Conservation (phyloP, 2,888 invertebrate genomes). For the Limnephilus lunatus region DNA sequence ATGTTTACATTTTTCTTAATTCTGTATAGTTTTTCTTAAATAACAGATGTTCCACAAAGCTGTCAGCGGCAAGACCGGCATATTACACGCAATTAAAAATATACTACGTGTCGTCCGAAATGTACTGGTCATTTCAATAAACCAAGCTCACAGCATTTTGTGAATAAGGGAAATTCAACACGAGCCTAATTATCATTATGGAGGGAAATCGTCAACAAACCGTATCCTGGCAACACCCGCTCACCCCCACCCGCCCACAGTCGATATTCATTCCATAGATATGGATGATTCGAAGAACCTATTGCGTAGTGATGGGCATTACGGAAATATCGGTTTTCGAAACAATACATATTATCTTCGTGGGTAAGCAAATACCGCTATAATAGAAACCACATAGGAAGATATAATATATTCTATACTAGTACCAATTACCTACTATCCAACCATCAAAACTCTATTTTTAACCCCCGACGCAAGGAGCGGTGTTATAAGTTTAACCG, state of each 20-base stretch:
- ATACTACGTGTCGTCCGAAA: neutral
- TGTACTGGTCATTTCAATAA: neutral
- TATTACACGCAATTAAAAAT: neutral
- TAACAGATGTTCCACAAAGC: too few relatives aligned
- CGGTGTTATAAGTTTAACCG: too few relatives aligned
- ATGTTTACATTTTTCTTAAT: too few relatives aligned
- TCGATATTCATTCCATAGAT: conserved; percentile 48
- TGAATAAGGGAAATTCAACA: conserved; percentile 39
- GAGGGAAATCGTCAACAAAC: conserved; percentile 64
- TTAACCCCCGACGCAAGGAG: too few relatives aligned
- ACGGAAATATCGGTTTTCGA: neutral
- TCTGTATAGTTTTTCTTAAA: too few relatives aligned
- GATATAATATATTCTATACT: neutral
- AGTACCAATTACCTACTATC: neutral
- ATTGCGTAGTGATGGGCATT: neutral
- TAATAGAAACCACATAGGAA: neutral
- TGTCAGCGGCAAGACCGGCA: too few relatives aligned
- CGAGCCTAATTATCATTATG: conserved; percentile 52
- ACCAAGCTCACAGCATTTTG: neutral
- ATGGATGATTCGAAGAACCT: conserved; percentile 7
- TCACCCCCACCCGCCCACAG: conserved; percentile 19
- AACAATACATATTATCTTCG: neutral
- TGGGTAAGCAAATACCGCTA: neutral
- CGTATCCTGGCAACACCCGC: conserved; percentile 59
- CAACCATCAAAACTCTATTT: neutral